Conservation (phyloP, 1,140 invertebrate genomes). For the Phenacoccus solenopsis region DNA sequence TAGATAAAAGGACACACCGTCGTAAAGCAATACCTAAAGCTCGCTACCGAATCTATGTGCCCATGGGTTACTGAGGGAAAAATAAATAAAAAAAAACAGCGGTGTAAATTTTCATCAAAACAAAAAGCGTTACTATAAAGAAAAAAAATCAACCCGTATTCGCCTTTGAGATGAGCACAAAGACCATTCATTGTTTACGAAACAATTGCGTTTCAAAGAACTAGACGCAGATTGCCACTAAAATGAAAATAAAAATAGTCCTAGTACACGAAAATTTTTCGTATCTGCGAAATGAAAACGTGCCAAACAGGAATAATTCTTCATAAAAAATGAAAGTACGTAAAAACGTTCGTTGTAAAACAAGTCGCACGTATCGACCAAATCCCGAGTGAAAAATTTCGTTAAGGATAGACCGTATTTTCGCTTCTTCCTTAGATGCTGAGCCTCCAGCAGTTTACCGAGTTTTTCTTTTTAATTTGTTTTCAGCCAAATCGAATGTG, state of each 20-base stretch:
- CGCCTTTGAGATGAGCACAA: no score
- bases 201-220: background rate
- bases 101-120: no score
- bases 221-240: background rate
- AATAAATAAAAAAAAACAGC: no score
- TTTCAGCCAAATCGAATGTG: background rate
- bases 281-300: background rate
- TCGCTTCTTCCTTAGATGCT: background rate
- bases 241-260: constrained; percentile 4
- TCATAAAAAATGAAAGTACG: constrained; percentile 3
- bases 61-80: no score
- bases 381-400: background rate
- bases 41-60: no score
- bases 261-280: background rate
- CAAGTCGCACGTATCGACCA: background rate
- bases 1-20: no score
- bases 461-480: background rate
- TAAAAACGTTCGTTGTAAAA: background rate
- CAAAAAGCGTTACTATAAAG: no score
- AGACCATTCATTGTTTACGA: no score
- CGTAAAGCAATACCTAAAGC: no score
- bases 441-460: no score
- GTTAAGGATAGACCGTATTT: background rate
- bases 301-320: background rate
- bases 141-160: no score